Base-by-base conservation (phyloP, 2,888 invertebrate species). In the Andrena hattorfiana region DNA sequence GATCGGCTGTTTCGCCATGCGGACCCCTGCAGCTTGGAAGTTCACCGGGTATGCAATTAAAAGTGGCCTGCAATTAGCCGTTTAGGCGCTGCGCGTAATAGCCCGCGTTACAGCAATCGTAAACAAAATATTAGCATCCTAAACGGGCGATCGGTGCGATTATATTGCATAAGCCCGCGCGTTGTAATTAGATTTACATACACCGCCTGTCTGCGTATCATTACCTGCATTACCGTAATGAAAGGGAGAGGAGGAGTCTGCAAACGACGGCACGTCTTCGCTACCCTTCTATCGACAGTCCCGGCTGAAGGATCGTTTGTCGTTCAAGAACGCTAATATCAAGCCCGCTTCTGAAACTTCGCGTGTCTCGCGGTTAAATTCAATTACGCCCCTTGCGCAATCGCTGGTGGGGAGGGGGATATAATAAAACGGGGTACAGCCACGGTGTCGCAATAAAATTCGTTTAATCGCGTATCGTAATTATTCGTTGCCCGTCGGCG, bases 31-130 rank as follows among this genome's bases (percentile, higher is more conserved):
- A 5, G 56, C 23, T 48, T 26, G 54, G 35, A 20, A 66, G 51
- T 81, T 62, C 73, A 49, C 70, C 66, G 59, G 6, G 67, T n/a
- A 42, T 56, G 62, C 67, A 62, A 81, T 84, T 83, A 84, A 84
- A 83, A 75, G 68, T 60, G 56, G 48, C 23, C 60, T 73, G 82
- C 68, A 70, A 78, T 82, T 79, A 79, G 60, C 48, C 23, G 56
- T 56, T 64, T 81, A 77, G 49, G 59, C n/a, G 76, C 42, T 42
- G 13, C 51, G 62, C 42, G 23, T 63, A 23, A 63, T 63, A 67
- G n/a, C 35, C 42, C 28, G 35, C 54, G n/a, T 81, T 81, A 63
- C 68, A 10, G 49, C 72, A 59, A 77, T 77, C 71, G 54, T 63
- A 74, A 82, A 71, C 70, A 63, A 82, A 82, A 74, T 71, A 63